Conservation (phyloP, 64 coral and sea anemone species). For the Pocillopora verrucosa region DNA sequence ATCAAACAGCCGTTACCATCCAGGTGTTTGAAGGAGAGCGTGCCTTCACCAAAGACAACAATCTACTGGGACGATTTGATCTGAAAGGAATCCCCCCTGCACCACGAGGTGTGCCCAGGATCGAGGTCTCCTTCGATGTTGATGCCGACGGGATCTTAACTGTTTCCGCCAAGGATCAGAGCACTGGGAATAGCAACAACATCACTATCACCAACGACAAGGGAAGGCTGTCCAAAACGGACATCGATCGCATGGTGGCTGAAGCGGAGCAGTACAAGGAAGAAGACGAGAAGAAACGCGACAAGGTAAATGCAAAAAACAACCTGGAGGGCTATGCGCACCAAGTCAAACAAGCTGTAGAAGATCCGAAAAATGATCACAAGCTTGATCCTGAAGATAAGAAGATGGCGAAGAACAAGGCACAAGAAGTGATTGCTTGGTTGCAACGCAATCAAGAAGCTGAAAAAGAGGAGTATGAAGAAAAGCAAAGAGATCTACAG, state of each 20-base stretch:
- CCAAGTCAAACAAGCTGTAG: conserved; percentile 55
- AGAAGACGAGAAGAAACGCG: conserved; percentile 63
- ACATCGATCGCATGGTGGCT: conserved; percentile 75
- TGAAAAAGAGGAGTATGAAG: conserved; percentile 68
- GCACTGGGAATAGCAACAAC: conserved; percentile 58
- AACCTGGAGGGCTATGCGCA: conserved; percentile 70
- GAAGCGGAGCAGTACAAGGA: conserved; percentile 79
- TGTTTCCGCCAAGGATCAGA: conserved; percentile 73
- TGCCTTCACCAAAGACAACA: conserved; percentile 67
- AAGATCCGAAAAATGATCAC: conserved; percentile 36
- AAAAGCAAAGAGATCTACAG: conserved; percentile 71
- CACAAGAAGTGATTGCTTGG: conserved; percentile 57
- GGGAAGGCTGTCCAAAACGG: conserved; percentile 66
- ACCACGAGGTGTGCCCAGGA: conserved; percentile 74
- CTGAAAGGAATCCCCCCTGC: conserved; percentile 73
- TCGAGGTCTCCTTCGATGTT: conserved; percentile 77
- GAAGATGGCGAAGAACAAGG: conserved; percentile 56
- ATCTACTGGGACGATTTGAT: conserved; percentile 66
- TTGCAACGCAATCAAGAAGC: conserved; percentile 53
- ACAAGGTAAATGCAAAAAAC: conserved; percentile 59
- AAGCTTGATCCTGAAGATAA: conserved; percentile 50
- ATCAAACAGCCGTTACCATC: conserved; percentile 69
- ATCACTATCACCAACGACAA: conserved; percentile 89
- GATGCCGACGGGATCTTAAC: conserved; percentile 84
- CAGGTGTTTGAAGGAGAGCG: conserved; percentile 86